phyloP scores from a whole-genome alignment of 2,113 vertebrate genomes.

The Himantopus leucocephalus region DNA sequence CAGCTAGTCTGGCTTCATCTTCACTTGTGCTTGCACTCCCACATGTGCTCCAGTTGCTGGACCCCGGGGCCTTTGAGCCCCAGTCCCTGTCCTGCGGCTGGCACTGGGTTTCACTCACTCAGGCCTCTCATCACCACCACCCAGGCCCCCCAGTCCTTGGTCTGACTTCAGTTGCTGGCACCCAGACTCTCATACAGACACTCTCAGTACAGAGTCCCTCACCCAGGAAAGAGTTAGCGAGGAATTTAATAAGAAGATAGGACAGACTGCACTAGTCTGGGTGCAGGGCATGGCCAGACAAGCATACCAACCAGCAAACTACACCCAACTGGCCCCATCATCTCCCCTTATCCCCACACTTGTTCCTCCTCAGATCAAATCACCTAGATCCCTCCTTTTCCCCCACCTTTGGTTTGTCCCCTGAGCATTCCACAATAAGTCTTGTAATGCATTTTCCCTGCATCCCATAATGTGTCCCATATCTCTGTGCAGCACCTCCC shows the following conservation, averaged over 20 bases:
- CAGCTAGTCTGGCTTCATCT: neutral
- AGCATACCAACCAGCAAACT: neutral
- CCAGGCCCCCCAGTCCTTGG: fast-evolving
- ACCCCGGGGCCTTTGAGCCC: neutral
- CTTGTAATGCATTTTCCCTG: neutral
- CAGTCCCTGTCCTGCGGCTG: neutral
- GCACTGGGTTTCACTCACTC: neutral
- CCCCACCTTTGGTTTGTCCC: neutral
- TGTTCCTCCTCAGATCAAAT: neutral
- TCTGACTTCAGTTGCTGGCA: neutral
- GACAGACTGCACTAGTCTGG: neutral
- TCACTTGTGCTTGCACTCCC: neutral
- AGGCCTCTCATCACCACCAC: fast-evolving
- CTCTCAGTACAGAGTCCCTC: neutral
- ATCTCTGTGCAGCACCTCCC: fast-evolving
- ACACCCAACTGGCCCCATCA: neutral
- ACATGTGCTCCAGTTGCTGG: fast-evolving
- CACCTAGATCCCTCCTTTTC: neutral
- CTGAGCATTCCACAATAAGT: neutral
- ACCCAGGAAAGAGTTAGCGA: neutral
- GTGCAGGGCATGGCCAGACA: neutral
- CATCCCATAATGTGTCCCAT: too few relatives aligned
- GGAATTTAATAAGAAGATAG: neutral
- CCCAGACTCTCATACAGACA: fast-evolving
- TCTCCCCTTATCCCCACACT: neutral